Conservation (phyloP, 2,113 vertebrate genomes). For the Xenopus borealis region DNA sequence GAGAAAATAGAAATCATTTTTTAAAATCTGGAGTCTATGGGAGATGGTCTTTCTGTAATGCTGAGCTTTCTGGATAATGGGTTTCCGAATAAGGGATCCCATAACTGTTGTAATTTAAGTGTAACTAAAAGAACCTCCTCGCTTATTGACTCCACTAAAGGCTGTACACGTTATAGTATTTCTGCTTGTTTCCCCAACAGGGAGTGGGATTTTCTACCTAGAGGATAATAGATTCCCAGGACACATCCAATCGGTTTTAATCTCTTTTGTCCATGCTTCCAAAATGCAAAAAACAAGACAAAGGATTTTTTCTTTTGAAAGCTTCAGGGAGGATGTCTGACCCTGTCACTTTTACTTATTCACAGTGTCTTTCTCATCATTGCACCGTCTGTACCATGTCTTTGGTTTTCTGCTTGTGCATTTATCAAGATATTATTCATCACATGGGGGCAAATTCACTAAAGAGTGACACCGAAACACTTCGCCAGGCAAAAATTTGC, state of each 20-base stretch:
- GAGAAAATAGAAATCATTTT: too few relatives aligned
- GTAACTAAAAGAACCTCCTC: too few relatives aligned
- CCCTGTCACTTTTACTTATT: conserved; percentile 95
- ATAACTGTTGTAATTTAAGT: too few relatives aligned
- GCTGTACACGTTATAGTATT: conserved; percentile 39
- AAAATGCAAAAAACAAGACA: conserved; percentile 90
- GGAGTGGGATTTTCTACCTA: conserved; percentile 65
- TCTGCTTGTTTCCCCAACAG: conserved; percentile 60
- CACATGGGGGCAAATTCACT: too few relatives aligned
- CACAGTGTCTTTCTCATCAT: conserved; percentile 81
- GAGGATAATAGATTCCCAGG: conserved; percentile 66
- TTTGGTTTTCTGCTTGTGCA: background rate
- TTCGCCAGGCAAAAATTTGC: too few relatives aligned
- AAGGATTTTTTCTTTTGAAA: conserved; percentile 84
- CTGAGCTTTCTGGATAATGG: too few relatives aligned
- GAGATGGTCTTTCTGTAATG: too few relatives aligned
- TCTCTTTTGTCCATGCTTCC: conserved; percentile 88
- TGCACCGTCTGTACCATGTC: conserved; percentile 57
- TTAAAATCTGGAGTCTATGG: too few relatives aligned
- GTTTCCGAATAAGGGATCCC: too few relatives aligned
- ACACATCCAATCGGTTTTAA: conserved; percentile 78
- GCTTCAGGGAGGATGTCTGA: conserved; percentile 89
- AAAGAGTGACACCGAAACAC: too few relatives aligned
- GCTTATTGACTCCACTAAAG: background rate
- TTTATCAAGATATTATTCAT: background rate